Percentiles rank a stretch among this genome's conserved stretches.
phyloP scores from a whole-genome alignment of 2,888 invertebrate genomes.

The Pollenia griseotomentosa region DNA sequence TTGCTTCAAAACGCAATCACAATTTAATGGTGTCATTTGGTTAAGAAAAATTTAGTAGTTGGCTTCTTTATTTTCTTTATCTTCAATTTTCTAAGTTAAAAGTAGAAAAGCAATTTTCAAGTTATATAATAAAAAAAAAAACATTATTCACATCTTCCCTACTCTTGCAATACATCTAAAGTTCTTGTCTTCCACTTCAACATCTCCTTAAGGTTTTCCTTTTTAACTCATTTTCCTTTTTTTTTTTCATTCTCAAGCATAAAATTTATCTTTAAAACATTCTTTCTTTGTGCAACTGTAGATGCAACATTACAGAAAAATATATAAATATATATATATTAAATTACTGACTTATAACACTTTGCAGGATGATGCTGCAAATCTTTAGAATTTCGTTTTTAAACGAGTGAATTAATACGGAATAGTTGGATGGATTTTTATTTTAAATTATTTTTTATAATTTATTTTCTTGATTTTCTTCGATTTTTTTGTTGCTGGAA shows the following conservation, averaged over 20 bases:
- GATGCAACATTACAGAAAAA: constrained; percentile 7
- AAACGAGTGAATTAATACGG: neutral
- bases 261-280: constrained; percentile 11
- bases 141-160: neutral
- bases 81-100: neutral
- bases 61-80: neutral
- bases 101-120: neutral
- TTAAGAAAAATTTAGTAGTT: constrained; percentile 17
- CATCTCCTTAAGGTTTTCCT: neutral
- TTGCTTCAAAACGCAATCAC: neutral
- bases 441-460: constrained; percentile 24
- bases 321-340: constrained; percentile 29
- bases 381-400: constrained; percentile 11
- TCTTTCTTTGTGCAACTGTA: constrained; percentile 36
- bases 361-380: constrained; percentile 23
- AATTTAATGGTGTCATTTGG: constrained; percentile 29
- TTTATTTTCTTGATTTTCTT: constrained; percentile 17
- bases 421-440: neutral
- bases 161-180: neutral
- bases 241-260: neutral
- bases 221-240: neutral
- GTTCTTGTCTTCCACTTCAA: neutral
- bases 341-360: constrained; percentile 61
- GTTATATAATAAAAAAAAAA: constrained; percentile 4
- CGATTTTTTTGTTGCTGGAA: neutral